A percentile compares a stretch with the other conserved stretches of the same genome.
Evolutionary conservation across 2,888 invertebrate genomes (phyloP).

Genomic region (Perdita meconis): DNA sequence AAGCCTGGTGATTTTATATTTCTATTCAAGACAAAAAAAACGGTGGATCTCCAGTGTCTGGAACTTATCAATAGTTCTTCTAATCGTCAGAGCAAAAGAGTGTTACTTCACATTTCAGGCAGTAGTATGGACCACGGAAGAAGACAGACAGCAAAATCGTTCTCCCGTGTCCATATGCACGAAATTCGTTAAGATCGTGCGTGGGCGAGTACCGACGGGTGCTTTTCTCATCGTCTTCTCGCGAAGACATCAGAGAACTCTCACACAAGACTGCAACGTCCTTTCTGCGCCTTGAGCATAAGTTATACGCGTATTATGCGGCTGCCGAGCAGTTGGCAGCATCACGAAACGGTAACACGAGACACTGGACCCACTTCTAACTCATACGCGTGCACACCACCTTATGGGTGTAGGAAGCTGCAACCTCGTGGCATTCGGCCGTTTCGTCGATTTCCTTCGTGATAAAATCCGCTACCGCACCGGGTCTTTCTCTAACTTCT

Average conservation of each 20-base stretch:
- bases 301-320: conserved; percentile 76
- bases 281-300: conserved; percentile 68
- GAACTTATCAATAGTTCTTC: neutral
- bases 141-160: conserved; percentile 15
- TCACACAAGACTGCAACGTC: conserved; percentile 42
- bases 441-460: conserved; percentile 59
- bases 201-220: conserved; percentile 33
- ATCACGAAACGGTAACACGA: conserved; percentile 76
- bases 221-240: conserved; percentile 7
- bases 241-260: conserved; percentile 20
- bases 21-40: too few relatives aligned
- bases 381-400: conserved; percentile 16
- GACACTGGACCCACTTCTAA: conserved; percentile 69
- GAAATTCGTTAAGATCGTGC: conserved; percentile 40
- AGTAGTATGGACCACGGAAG: neutral
- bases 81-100: neutral
- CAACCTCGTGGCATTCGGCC: conserved; percentile 40
- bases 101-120: neutral
- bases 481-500: conserved; percentile 25
- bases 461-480: conserved; percentile 62
- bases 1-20: too few relatives aligned
- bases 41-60: too few relatives aligned
- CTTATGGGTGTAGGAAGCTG: conserved; percentile 48
- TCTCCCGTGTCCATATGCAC: conserved; percentile 26
- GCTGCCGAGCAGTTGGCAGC: conserved; percentile 68